phyloP scores from a whole-genome alignment of 2,888 invertebrate species.

The Alcis repandata region DNA sequence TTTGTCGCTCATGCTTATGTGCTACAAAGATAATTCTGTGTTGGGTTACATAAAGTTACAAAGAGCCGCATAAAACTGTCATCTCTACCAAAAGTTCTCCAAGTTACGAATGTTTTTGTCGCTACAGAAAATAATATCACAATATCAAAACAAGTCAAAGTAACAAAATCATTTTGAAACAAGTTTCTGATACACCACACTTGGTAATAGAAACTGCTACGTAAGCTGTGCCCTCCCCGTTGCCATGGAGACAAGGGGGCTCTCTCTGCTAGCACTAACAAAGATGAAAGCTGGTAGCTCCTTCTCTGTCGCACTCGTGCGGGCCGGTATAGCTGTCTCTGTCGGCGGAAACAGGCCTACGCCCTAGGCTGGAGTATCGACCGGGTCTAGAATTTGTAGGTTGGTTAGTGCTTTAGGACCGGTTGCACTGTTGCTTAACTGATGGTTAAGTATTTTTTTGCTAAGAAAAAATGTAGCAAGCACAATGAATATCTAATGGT shows the following conservation, averaged over 20 bases:
- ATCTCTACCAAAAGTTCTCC: too few species aligned
- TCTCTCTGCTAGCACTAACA: constrained; percentile 22
- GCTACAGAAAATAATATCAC: too few species aligned
- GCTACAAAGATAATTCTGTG: too few species aligned
- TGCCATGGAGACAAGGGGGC: constrained; percentile 55
- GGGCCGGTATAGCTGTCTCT: constrained; percentile 13
- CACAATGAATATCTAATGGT: too few species aligned
- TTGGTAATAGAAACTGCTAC: background rate
- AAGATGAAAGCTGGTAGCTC: constrained; percentile 12
- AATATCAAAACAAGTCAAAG: too few species aligned
- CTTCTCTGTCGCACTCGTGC: constrained; percentile 3
- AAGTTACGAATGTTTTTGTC: too few species aligned
- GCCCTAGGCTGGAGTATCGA: constrained; percentile 33
- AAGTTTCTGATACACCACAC: background rate
- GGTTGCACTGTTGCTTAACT: constrained; percentile 12
- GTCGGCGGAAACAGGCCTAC: constrained; percentile 36
- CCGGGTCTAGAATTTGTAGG: constrained; percentile 20
- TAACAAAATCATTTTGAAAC: background rate
- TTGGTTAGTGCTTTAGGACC: constrained; percentile 26
- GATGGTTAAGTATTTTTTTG: background rate
- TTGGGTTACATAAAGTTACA: too few species aligned
- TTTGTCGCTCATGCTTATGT: too few species aligned
- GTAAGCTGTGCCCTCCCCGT: constrained; percentile 40
- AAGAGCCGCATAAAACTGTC: too few species aligned
- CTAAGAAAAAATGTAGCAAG: too few species aligned